Evolutionary conservation across 2,797 vertebrate genomes (phyloP).

Genomic region (Tamandua tetradactyla): DNA sequence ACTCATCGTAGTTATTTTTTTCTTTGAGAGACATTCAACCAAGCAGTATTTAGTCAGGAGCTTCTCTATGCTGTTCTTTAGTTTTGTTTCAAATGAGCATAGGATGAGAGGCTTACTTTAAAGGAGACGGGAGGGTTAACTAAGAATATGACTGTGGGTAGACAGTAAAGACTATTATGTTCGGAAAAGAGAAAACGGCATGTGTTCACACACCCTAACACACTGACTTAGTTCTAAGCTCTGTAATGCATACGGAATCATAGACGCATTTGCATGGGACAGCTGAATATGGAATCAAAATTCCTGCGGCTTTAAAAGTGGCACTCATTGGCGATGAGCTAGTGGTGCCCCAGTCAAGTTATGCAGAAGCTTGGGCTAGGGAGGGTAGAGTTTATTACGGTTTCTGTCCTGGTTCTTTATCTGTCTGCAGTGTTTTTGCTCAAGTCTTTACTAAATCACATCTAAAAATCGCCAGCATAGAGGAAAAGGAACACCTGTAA

Average conservation of each 20-base stretch:
- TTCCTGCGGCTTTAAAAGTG: slow-evolving; percentile 58
- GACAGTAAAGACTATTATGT: slow-evolving; percentile 76
- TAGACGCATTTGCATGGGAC: slow-evolving; percentile 72
- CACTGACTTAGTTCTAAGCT: slow-evolving; percentile 79
- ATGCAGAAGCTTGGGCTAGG: not conserved
- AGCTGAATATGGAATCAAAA: slow-evolving; percentile 73
- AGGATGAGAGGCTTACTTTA: not conserved
- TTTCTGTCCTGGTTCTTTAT: slow-evolving; percentile 43
- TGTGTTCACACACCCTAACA: slow-evolving; percentile 71
- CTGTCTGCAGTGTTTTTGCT: slow-evolving; percentile 20
- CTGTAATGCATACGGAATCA: slow-evolving; percentile 68
- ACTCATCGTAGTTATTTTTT: slow-evolving; percentile 41
- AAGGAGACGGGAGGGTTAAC: not conserved
- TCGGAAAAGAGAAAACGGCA: slow-evolving; percentile 78
- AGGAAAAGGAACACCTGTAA: not conserved
- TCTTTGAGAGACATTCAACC: slow-evolving; percentile 8
- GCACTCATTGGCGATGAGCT: slow-evolving; percentile 9
- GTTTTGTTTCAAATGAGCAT: slow-evolving; percentile 66
- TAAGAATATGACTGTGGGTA: slow-evolving; percentile 70
- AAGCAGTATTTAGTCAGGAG: slow-evolving; percentile 63
- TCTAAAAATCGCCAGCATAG: slow-evolving; percentile 29
- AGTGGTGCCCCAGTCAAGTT: slow-evolving; percentile 31
- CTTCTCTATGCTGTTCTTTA: slow-evolving; percentile 8
- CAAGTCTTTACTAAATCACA: not conserved
- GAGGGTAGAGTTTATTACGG: not conserved